Conservation (phyloP, 2,113 vertebrate genomes). For the Lipotes vexillifer region DNA sequence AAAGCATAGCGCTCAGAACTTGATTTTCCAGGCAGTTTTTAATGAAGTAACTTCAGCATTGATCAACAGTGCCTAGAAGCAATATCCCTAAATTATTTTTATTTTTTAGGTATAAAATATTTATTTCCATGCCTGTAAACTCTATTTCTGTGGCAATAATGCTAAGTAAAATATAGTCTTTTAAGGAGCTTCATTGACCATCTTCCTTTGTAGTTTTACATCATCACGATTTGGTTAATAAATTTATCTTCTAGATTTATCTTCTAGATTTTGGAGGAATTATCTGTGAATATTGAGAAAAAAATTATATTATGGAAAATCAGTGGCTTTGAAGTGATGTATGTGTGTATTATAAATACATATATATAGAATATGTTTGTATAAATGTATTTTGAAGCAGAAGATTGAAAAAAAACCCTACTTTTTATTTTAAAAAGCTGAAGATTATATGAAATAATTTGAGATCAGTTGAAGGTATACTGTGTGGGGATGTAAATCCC, state of each 20-base stretch:
- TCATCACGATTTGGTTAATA: slow-evolving; percentile 65
- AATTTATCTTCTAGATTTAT: slow-evolving; percentile 61
- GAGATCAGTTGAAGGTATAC: slow-evolving; percentile 27
- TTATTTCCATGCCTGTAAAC: slow-evolving; percentile 70
- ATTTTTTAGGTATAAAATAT: slow-evolving; percentile 69
- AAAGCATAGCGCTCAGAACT: slow-evolving; percentile 52
- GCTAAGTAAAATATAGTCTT: slow-evolving; percentile 68
- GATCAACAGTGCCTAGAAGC: slow-evolving; percentile 68
- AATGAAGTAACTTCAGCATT: slow-evolving; percentile 70
- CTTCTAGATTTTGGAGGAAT: slow-evolving; percentile 52
- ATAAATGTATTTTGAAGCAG: slow-evolving; percentile 50
- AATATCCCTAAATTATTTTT: slow-evolving; percentile 66
- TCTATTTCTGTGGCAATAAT: slow-evolving; percentile 75
- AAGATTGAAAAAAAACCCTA: not conserved
- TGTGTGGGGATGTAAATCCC: slow-evolving; percentile 71
- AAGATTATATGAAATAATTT: slow-evolving; percentile 39
- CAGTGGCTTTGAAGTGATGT: slow-evolving; percentile 38
- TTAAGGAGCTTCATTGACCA: slow-evolving; percentile 70
- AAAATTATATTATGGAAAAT: slow-evolving; percentile 41
- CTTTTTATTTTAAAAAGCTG: slow-evolving; percentile 55
- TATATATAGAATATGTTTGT: slow-evolving; percentile 46
- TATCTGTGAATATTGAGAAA: slow-evolving; percentile 68
- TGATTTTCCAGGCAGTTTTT: slow-evolving; percentile 71
- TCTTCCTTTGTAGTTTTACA: slow-evolving; percentile 79
- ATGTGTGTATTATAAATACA: slow-evolving; percentile 26